These are phyloP conservation scores for Schizotus pectinicornis DNA, from an alignment of 2,888 invertebrate species.

Conservation along the genomic window DNA sequence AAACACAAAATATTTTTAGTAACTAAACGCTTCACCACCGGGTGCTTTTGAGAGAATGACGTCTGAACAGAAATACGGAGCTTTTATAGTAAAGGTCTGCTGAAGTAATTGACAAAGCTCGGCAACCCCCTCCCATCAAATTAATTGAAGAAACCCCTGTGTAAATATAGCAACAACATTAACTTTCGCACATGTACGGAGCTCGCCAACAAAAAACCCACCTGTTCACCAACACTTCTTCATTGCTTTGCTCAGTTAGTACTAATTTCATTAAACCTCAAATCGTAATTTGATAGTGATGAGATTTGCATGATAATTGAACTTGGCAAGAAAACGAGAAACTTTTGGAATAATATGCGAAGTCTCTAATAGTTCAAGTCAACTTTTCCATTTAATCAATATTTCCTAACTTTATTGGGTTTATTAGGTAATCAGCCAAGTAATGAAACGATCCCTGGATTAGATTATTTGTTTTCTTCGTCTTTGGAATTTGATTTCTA, in stretches of 20 bases:
- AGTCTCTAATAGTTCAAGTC: background rate
- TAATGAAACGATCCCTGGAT: conserved; percentile 6
- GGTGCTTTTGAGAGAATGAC: conserved; percentile 32
- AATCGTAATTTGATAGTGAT: too few species aligned
- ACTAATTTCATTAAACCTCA: conserved; percentile 12
- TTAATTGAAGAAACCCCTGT: conserved; percentile 48
- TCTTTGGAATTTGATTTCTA: conserved; percentile 18
- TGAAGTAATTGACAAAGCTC: conserved; percentile 29
- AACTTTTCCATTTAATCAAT: conserved; percentile 20
- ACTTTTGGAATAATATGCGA: too few species aligned
- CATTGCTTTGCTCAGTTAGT: background rate
- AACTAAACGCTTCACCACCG: conserved; percentile 22
- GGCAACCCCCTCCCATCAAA: conserved; percentile 44
- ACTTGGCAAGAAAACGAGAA: too few species aligned
- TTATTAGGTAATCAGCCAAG: conserved; percentile 12
- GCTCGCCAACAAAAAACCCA: too few species aligned
- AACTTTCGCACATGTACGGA: conserved; percentile 22
- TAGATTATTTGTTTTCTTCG: conserved; percentile 14
- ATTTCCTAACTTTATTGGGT: conserved; percentile 18
- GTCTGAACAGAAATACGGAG: conserved; percentile 23
- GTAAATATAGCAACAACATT: conserved; percentile 44
- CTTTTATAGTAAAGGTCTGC: conserved; percentile 38
- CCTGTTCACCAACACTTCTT: too few species aligned
- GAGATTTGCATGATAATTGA: too few species aligned
- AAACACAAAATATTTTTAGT: background rate